phyloP scores from a whole-genome alignment of 2,113 vertebrate genomes.

The Silurus glanis region DNA sequence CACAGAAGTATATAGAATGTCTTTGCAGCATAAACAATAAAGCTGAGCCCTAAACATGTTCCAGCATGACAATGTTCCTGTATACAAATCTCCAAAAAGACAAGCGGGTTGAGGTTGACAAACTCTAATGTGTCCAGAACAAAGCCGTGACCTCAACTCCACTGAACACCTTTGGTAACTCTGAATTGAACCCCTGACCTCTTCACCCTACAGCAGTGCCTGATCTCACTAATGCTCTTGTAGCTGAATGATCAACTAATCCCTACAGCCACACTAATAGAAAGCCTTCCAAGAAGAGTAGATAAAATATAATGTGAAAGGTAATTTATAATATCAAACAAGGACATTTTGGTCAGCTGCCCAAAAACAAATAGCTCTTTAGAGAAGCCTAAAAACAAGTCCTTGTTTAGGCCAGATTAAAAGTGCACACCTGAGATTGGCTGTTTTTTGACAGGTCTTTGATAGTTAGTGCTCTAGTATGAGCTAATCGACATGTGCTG shows the following conservation, averaged over 20 bases:
- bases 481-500: neutral
- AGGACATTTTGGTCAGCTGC: neutral
- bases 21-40: neutral
- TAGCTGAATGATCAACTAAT: neutral
- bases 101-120: neutral
- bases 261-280: neutral
- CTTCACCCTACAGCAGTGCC: too few species aligned
- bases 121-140: neutral
- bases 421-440: neutral
- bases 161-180: neutral
- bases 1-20: neutral
- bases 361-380: neutral
- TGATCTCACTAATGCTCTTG: neutral
- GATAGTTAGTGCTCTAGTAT: neutral
- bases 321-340: neutral
- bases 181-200: neutral
- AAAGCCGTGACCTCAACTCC: neutral
- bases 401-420: neutral
- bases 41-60: neutral
- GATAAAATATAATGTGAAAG: neutral
- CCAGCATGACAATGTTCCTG: neutral
- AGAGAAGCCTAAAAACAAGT: neutral
- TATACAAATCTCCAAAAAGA: neutral
- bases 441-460: neutral
- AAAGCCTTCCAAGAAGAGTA: neutral